Conservation (phyloP, 2,797 vertebrate species). For the Danio albolineatus region DNA sequence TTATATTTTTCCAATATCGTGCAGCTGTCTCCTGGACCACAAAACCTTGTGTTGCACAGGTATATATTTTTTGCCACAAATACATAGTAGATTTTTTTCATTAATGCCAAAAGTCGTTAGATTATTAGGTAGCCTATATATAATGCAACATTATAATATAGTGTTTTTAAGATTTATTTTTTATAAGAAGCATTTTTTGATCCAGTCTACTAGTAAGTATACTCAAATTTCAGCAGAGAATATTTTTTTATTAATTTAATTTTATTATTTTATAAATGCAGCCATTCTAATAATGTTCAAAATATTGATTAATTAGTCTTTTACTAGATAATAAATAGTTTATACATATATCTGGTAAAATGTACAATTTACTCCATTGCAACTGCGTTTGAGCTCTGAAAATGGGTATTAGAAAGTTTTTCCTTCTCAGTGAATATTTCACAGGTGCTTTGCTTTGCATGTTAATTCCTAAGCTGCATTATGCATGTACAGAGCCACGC, state of each 20-base stretch:
- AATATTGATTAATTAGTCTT: not conserved
- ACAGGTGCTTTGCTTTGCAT: not conserved
- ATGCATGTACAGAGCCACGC: not conserved
- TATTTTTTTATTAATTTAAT: too few relatives aligned
- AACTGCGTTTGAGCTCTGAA: not conserved
- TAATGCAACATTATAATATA: too few relatives aligned
- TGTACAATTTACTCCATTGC: not conserved
- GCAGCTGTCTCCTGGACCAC: too few relatives aligned
- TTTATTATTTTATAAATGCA: too few relatives aligned
- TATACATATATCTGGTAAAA: not conserved
- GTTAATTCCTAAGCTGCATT: conserved; percentile 18
- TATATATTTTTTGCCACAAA: too few relatives aligned
- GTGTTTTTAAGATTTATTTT: too few relatives aligned
- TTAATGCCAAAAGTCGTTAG: too few relatives aligned
- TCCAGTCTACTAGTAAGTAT: not conserved
- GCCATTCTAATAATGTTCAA: not conserved
- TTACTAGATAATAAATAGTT: not conserved
- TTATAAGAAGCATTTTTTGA: too few relatives aligned
- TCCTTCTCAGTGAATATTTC: conserved; percentile 8
- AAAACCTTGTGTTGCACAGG: too few relatives aligned
- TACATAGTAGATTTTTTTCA: too few relatives aligned
- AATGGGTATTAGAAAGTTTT: not conserved
- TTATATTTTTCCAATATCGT: too few relatives aligned
- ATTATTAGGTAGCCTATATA: too few relatives aligned
- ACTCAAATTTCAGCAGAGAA: not conserved